Evolutionary conservation across 2,888 invertebrate species (phyloP).

Genomic region (Phortica okadai): DNA sequence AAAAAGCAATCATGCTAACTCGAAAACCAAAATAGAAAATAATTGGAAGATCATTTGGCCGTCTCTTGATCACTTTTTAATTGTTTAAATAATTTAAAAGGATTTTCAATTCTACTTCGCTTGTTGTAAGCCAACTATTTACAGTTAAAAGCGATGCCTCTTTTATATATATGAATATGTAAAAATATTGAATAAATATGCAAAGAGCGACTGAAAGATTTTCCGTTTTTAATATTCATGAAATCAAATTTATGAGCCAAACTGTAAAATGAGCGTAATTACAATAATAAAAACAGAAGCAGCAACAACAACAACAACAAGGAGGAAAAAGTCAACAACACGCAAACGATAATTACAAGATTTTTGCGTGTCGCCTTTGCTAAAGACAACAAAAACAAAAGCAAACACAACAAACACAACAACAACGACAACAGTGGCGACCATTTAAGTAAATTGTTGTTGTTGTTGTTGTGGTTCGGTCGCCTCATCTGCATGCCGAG

Average conservation of each 20-base stretch:
- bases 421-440: neutral
- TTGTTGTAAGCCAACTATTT: neutral
- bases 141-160: neutral
- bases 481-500: slow-evolving; percentile 9
- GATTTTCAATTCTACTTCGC: neutral
- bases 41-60: too few relatives aligned
- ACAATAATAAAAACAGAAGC: slow-evolving; percentile 39
- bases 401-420: slow-evolving; percentile 5
- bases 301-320: neutral
- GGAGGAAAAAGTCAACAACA: slow-evolving; percentile 1
- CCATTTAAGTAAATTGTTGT: neutral
- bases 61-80: too few relatives aligned
- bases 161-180: neutral
- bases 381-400: slow-evolving; percentile 16
- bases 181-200: neutral
- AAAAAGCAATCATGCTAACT: neutral
- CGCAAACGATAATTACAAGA: slow-evolving; percentile 50
- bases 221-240: slow-evolving; percentile 55
- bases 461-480: neutral
- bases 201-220: neutral
- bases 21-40: too few relatives aligned
- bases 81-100: too few relatives aligned
- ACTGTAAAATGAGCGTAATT: slow-evolving; percentile 59
- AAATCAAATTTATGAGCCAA: slow-evolving; percentile 58
- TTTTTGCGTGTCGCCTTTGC: slow-evolving; percentile 48